Evolutionary conservation across 2,797 vertebrate genomes (phyloP).

Genomic region (Hydrophis major): DNA sequence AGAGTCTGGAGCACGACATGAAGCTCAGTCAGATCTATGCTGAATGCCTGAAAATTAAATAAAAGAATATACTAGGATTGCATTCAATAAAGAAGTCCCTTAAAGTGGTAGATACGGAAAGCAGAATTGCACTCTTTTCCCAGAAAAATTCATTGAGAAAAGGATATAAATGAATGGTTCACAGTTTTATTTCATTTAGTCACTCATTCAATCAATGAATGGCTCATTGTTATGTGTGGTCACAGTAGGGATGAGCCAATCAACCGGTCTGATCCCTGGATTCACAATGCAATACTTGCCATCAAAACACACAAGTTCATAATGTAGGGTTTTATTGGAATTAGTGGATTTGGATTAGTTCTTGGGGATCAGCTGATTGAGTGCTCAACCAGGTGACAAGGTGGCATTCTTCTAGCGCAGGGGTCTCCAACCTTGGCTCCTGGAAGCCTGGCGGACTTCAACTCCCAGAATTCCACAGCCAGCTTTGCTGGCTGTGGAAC

Average conservation of each 20-base stretch:
- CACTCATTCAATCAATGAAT: neutral
- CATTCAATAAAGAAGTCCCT: neutral
- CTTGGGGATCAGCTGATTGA: neutral
- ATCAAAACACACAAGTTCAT: neutral
- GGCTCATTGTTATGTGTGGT: neutral
- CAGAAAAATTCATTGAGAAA: neutral
- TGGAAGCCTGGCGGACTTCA: too few relatives aligned
- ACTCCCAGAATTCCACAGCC: too few relatives aligned
- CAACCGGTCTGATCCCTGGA: neutral
- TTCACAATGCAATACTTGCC: neutral
- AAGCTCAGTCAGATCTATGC: conserved; percentile 70
- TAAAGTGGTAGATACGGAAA: neutral
- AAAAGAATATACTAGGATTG: neutral
- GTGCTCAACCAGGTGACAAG: neutral
- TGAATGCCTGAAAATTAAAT: conserved; percentile 74
- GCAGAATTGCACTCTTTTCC: neutral
- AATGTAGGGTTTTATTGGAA: neutral
- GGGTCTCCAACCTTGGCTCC: too few relatives aligned
- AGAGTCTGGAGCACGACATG: conserved; percentile 68
- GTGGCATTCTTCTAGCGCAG: neutral
- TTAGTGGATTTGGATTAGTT: neutral
- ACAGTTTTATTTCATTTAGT: neutral
- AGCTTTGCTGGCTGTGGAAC: too few relatives aligned
- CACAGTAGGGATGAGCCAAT: neutral
- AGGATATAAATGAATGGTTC: neutral